Evolutionary conservation across 2,888 invertebrate genomes (phyloP), one percentile per base, ranked within the genome.

Genomic region (Synanthedon andrenaeformis): DNA sequence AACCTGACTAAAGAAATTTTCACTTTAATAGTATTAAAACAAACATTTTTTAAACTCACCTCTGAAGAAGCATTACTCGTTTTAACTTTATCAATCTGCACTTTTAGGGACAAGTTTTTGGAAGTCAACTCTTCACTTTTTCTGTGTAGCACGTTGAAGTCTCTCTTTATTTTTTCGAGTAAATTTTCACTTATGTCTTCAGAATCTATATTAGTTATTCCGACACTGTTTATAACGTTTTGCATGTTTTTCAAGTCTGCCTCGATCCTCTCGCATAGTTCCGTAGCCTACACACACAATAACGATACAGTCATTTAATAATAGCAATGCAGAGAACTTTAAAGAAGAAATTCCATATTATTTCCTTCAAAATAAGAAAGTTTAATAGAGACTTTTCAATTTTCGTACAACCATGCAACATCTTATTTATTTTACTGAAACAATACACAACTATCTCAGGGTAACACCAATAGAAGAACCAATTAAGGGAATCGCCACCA

Each of bases 211-310:
- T 79, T 68, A 53, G 68, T 62, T 59, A 83, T 70, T 23, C 84
- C 85, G 67, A 82, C 73, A 57, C 72, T 79, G 53, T 58, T 65
- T 17, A 86, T 57, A 57, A 84, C 82, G 56, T 74, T 76, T 59
- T 77, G 67, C 52, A 84, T 70, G 72, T 79, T 79, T 65, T 72
- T 76, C 55, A 81, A 67, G 83, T 92, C 70, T 78, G 88, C 70
- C 85, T 89, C 70, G 87, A 74, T 72, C 60, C 68, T 76, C 61
- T 82, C 82, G 75, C 71, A 71, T 49, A 76, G 75, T 60, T 82
- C 82, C 60, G 73, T 71, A 8, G 72, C 76, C 87, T 88, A 65
- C 51, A 73, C 23, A 65, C 51, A 70, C 55, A 51, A 58, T 55
- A 54, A 51, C 2, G 8, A 35, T 3, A 35, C 0, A 3, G 35